Base-by-base conservation (phyloP, 2,888 invertebrate species). In the Agrenia bidenticulata region DNA sequence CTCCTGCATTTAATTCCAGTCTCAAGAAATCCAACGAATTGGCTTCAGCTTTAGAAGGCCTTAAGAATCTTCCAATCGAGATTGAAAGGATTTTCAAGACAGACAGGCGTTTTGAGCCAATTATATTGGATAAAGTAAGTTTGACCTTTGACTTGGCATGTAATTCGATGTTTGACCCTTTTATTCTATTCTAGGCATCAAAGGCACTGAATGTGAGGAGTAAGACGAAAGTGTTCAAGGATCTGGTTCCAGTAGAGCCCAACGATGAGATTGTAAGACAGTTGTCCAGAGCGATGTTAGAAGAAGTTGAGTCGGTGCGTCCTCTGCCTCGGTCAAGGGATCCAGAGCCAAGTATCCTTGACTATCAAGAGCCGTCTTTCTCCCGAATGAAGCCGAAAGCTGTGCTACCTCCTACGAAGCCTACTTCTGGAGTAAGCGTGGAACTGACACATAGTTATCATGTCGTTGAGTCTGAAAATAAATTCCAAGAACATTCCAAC, bases 271-370 rank as follows among this genome's bases (percentile, higher is more conserved):
- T 66, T n/a, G 19, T 58, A 4, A 58, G 66, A 4, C 56, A 64
- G 55, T 61, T 68, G 2, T 63, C 66, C n/a, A 57, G 54, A 13
- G 50, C 39, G 2, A 57, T 71, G 13, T 39, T 60, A 17, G 71
- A 68, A n/a, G 66, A 71, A 57, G 62, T 68, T 1, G 64, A 62
- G 39, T 61, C 68, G 0, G 49, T 62, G 9, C 61, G 64, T 11
- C 66, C 53, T 11, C 45, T 51, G 1, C 42, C 17, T 19, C 59
- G 64, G 24, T 45, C 63, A 5, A 57, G 53, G 32, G 71, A 71
- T 63, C 62, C 66, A 1, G 71, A 68, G 54, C 71, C 71, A 23
- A 64, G 64, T 42, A 49, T 71, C 4, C 54, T 54, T 42, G 68
- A 71, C 37, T 68, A 64, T 50, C 66, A 68, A 50, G 42, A 59